Percentiles rank a stretch among this genome's conserved stretches.
Conservation (phyloP, 1,140 invertebrate genomes). For the Batillaria attramentaria region DNA sequence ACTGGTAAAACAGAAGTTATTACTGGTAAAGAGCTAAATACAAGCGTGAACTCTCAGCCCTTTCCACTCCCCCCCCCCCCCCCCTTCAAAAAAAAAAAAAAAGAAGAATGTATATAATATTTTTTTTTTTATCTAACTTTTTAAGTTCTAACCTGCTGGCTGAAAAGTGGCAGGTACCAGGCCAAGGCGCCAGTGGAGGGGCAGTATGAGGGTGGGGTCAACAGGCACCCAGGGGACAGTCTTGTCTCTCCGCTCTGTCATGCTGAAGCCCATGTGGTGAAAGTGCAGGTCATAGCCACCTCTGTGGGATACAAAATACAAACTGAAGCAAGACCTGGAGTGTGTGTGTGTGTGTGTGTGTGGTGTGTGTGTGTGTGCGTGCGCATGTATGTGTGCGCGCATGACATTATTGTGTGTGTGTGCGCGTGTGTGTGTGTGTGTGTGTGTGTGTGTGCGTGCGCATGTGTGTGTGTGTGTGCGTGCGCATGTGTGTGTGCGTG, state of each 20-base stretch:
- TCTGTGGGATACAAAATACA: too few relatives aligned
- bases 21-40: too few relatives aligned
- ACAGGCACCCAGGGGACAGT: conserved; percentile 50
- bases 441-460: not conserved
- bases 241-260: conserved; percentile 11
- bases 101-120: not conserved
- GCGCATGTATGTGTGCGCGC: too few relatives aligned
- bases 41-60: too few relatives aligned
- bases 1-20: too few relatives aligned
- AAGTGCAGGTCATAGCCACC: conserved; percentile 54
- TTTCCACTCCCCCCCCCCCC: too few relatives aligned
- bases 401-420: too few relatives aligned
- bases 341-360: too few relatives aligned
- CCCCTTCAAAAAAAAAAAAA: too few relatives aligned
- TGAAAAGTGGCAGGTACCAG: conserved; percentile 56
- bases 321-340: too few relatives aligned
- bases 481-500: not conserved
- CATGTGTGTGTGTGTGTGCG: not conserved
- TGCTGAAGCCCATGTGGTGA: conserved; percentile 39
- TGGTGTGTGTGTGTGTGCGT: too few relatives aligned
- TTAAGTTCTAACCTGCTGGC: conserved; percentile 48
- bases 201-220: conserved; percentile 49
- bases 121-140: too few relatives aligned
- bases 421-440: not conserved
- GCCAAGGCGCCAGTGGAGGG: conserved; percentile 42